Evolutionary conservation across 2,888 invertebrate genomes (phyloP), one percentile per base, ranked within the genome.

Genomic region (Heliconius erato): DNA sequence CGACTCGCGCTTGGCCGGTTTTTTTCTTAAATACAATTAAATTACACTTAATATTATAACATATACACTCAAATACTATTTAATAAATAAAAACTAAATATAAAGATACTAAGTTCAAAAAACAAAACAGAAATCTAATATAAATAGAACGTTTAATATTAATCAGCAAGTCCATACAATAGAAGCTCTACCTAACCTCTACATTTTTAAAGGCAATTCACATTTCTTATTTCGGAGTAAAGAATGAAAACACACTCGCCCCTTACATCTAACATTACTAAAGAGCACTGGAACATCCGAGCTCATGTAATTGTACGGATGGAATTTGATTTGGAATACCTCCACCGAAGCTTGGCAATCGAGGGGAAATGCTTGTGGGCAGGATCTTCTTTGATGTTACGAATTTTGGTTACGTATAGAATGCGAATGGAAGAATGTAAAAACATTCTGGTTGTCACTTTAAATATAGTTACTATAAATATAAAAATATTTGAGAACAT

Each of bases 291-390:
- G 79, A 63, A 79, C 76, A 63, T 74, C 63, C 69, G 49, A 14
- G 69, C 69, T 54, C 68, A 76, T 26, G 79, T 79, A 82, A 82
- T 79, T 76, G 79, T 69, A 65, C 63, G 74, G 23, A 76, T 67
- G 82, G 82, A 79, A 82, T 82, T 68, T 71, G 74, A 79, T 79
- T 63, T 69, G 40, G 76, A 74, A 82, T 82, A 76, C 79, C 82
- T 59, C 44, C 59, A 28, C 23, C 49, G 68, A 67, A 67, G 67
- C 69, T 74, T 28, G 79, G 63, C 79, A 82, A 82, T 79, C 79
- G 69, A 63, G 28, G 63, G n/a, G 74, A 74, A 82, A 79, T 82
- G 16, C 67, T 78, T 78, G 78, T 28, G 78, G 78, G 28, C 32
- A 44, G 79, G 72, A 82, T 54, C 77, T 82, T 59, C 79, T 67